Evolutionary conservation across 2,888 invertebrate species (phyloP).

Genomic region (Osmoderma eremita): DNA sequence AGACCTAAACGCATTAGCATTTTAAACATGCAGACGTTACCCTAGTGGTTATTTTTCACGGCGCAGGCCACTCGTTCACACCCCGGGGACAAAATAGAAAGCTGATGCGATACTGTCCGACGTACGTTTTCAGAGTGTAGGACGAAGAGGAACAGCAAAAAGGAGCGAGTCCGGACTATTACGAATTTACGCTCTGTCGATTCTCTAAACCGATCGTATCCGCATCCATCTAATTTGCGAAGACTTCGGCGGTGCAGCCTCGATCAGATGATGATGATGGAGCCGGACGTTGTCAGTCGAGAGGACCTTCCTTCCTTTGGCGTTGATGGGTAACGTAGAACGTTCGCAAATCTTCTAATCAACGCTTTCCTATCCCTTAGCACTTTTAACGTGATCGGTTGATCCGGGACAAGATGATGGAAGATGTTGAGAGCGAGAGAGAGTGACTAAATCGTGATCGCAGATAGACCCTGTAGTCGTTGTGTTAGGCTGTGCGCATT

Average conservation of each 20-base stretch:
- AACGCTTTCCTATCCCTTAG: slow-evolving; percentile 40
- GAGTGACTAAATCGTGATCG: slow-evolving; percentile 15
- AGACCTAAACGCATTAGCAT: slow-evolving; percentile 18
- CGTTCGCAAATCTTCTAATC: slow-evolving; percentile 44
- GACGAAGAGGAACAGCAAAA: background rate
- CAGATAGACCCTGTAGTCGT: background rate
- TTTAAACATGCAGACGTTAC: slow-evolving; percentile 8
- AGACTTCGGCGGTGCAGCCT: slow-evolving; percentile 19
- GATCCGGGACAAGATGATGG: slow-evolving; percentile 41
- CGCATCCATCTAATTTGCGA: slow-evolving; percentile 39
- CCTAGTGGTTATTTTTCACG: slow-evolving; percentile 2
- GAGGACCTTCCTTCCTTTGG: slow-evolving; percentile 14
- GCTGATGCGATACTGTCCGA: background rate
- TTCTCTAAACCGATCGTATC: slow-evolving; percentile 36
- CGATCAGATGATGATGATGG: slow-evolving; percentile 34
- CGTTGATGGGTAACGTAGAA: slow-evolving; percentile 15
- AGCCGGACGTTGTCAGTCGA: slow-evolving; percentile 23
- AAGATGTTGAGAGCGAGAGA: slow-evolving; percentile 32
- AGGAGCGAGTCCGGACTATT: slow-evolving; percentile 6
- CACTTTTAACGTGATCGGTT: slow-evolving; percentile 43
- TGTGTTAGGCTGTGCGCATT: slow-evolving; percentile 1
- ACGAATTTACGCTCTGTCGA: slow-evolving; percentile 25
- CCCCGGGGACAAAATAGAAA: background rate
- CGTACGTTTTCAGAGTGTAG: background rate
- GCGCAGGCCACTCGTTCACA: background rate